Evolutionary conservation across 2,113 vertebrate genomes (phyloP).

Genomic region (Hylia prasina): DNA sequence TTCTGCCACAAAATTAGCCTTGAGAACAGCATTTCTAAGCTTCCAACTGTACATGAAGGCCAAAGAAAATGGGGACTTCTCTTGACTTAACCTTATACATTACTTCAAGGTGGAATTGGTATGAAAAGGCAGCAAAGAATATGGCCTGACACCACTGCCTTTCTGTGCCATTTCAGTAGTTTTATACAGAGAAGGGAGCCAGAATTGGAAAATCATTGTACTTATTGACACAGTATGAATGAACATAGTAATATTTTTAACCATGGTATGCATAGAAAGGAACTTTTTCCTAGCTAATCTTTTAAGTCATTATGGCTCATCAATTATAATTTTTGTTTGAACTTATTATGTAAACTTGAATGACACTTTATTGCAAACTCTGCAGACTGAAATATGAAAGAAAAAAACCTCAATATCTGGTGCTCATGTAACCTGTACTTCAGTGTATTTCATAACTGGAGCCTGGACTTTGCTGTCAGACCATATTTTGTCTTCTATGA

Average conservation of each 20-base stretch:
- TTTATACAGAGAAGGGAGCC: background rate
- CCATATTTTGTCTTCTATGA: background rate
- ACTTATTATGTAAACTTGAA: constrained; percentile 23
- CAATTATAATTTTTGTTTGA: constrained; percentile 59
- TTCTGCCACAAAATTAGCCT: background rate
- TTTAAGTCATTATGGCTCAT: constrained; percentile 54
- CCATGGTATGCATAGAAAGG: background rate
- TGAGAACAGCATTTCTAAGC: background rate
- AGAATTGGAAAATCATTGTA: constrained; percentile 14
- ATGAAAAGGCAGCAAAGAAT: background rate
- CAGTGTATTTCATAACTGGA: constrained; percentile 28
- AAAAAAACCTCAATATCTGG: background rate
- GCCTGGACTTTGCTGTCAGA: background rate
- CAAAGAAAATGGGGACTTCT: background rate
- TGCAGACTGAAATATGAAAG: constrained; percentile 42
- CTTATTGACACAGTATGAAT: constrained; percentile 34
- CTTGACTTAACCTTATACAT: background rate
- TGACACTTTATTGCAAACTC: background rate
- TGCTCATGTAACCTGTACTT: background rate
- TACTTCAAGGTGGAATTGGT: background rate
- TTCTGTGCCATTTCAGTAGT: constrained; percentile 2
- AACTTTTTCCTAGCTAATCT: constrained; percentile 37
- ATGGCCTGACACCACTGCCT: background rate
- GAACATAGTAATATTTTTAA: constrained; percentile 29
- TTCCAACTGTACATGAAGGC: background rate